These are phyloP conservation scores for Heliconius himera DNA, from an alignment of 1,140 invertebrate species.

Conservation along the genomic window DNA sequence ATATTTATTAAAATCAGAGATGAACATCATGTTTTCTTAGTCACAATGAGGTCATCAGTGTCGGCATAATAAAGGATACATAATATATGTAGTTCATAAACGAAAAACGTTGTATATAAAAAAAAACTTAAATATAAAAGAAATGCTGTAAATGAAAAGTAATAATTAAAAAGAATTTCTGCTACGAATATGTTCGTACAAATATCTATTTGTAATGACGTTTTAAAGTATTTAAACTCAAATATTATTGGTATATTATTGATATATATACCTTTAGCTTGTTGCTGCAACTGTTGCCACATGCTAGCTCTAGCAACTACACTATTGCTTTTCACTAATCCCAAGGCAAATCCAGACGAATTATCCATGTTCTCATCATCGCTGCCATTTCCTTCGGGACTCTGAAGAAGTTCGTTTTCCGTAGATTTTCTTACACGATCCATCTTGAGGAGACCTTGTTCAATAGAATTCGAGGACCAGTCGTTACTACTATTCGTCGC, in stretches of 20 bases:
- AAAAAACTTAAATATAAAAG: neutral
- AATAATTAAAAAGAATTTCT: neutral
- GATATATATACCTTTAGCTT: constrained; percentile 72
- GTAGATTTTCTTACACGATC: constrained; percentile 69
- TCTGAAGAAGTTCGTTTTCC: constrained; percentile 56
- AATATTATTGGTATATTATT: neutral
- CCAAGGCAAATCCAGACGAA: constrained; percentile 60
- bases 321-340: constrained; percentile 82
- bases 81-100: neutral
- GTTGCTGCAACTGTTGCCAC: constrained; percentile 84
- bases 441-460: constrained; percentile 64
- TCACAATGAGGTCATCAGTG: neutral
- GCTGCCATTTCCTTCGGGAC: constrained; percentile 55
- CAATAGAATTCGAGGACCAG: constrained; percentile 69
- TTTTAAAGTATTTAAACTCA: too few species aligned
- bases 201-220: too few species aligned
- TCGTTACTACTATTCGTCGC: constrained; percentile 70
- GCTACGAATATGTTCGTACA: too few species aligned
- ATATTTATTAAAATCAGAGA: neutral
- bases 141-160: neutral
- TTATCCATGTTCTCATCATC: constrained; percentile 62
- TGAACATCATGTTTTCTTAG: neutral
- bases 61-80: neutral
- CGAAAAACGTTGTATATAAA: neutral
- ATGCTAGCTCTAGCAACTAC: constrained; percentile 84